phyloP scores from a whole-genome alignment of 2,888 invertebrate genomes.

The Dynastes maya region DNA sequence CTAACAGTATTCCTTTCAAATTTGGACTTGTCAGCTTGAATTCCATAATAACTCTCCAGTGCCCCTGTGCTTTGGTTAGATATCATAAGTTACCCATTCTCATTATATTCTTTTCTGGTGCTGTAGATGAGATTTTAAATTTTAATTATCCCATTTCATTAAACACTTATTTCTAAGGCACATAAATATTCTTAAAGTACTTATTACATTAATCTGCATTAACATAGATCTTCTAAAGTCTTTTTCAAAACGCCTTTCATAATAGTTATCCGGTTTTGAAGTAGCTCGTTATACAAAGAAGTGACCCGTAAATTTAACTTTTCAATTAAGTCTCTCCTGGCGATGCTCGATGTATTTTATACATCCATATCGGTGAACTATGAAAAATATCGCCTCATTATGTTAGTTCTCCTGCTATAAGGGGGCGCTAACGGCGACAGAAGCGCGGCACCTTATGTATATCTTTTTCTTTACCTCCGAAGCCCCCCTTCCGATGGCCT shows the following conservation, averaged over 20 bases:
- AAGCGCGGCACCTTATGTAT: constrained; percentile 18
- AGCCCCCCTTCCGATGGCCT: background rate
- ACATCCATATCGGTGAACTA: constrained; percentile 6
- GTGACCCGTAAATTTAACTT: constrained; percentile 32
- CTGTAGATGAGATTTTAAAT: too few species aligned
- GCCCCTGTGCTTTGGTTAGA: too few species aligned
- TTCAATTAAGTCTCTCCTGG: constrained; percentile 32
- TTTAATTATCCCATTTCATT: too few species aligned
- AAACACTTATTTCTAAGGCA: too few species aligned
- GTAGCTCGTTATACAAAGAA: constrained; percentile 21
- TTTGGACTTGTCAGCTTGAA: too few species aligned
- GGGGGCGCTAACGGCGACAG: constrained; percentile 20
- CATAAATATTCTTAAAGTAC: background rate
- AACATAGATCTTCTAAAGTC: background rate
- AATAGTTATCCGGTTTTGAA: background rate
- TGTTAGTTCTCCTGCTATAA: background rate
- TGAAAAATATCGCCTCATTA: constrained; percentile 39
- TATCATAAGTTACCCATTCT: too few species aligned
- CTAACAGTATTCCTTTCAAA: too few species aligned
- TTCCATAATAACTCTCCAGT: too few species aligned
- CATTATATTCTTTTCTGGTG: too few species aligned
- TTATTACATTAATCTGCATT: background rate
- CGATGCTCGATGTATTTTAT: constrained; percentile 4
- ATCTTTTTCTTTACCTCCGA: background rate
- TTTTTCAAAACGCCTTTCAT: background rate